Base-by-base conservation (phyloP, 2,888 invertebrate species). In the Apeira syringaria region DNA sequence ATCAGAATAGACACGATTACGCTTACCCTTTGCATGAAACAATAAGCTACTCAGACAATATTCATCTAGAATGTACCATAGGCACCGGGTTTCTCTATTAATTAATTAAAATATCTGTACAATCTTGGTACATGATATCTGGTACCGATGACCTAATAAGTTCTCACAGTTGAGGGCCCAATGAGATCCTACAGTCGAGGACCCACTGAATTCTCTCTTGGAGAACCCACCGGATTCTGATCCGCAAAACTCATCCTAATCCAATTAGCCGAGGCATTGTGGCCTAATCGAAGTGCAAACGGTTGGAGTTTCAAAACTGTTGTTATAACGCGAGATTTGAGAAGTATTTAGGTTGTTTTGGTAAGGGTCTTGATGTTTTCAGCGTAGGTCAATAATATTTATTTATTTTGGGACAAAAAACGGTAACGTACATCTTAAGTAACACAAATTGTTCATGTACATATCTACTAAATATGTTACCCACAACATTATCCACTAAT, bases 201-300 rank as follows among this genome's bases (percentile, higher is more conserved):
- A 40, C 35, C 39, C 48, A 42, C 41, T 37, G 50, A 37, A 44
- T 37, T 41, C 43, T 39, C 42, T 25, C 22, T 22, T 30, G 25
- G 28, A 53, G 38, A 35, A 35, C 20, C 35, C 20, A 27, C 17
- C 40, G 45, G 61, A 48, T 61, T 61, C 51, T 62, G 68, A 72
- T 72, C 66, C 64, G 64, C 72, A 68, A 70, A 71, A 73, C 65
- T 71, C 70, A 68, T 67, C 51, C 65, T 75, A 74, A 75, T 71
- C 74, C 73, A 75, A 75, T 75, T 74, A 75, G 61, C 52, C 53
- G 50, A 42, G 50, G 59, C 53, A 62, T 56, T 66, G 61, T 64
- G 69, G 64, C 41, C 36, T 59, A 56, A 59, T 57, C 56, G 54
- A 60, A 53, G 54, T 59, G 51, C 49, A 48, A 53, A 50, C 49